phyloP scores from a whole-genome alignment of 2,888 invertebrate species.

The Drosophila subsilvestris region DNA sequence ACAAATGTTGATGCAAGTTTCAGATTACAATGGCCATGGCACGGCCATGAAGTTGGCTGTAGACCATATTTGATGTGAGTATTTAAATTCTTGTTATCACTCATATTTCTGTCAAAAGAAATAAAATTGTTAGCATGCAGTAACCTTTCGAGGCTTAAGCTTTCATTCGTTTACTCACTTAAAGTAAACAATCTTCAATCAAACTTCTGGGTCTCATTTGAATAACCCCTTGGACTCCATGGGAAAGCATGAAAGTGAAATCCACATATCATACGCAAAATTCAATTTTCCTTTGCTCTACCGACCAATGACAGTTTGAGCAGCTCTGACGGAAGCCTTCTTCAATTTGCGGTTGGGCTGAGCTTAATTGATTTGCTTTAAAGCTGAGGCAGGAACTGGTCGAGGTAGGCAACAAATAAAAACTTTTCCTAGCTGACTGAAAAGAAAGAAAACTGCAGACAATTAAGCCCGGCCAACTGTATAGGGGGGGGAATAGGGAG shows the following conservation, averaged over 20 bases:
- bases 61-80: too few species aligned
- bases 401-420: slow-evolving; percentile 28
- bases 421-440: slow-evolving; percentile 44
- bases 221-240: too few species aligned
- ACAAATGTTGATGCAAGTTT: too few species aligned
- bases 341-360: slow-evolving; percentile 54
- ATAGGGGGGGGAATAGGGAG: not conserved
- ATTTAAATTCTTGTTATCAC: too few species aligned
- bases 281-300: not conserved
- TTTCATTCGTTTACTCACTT: not conserved
- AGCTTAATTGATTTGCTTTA: slow-evolving; percentile 75
- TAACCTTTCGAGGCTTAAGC: not conserved
- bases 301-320: slow-evolving; percentile 12
- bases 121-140: not conserved
- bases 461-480: slow-evolving; percentile 55
- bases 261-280: not conserved
- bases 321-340: slow-evolving; percentile 7
- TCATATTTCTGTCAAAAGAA: not conserved
- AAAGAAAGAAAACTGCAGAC: slow-evolving; percentile 73
- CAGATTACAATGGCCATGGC: too few species aligned
- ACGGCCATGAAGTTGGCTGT: too few species aligned
- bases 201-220: not conserved
- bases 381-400: slow-evolving; percentile 52
- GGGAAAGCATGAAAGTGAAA: not conserved
- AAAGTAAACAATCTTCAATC: not conserved